Evolutionary conservation across 2,888 invertebrate species (phyloP), one percentile per base, ranked within the genome.

Genomic region (Gastracanthus pulcherrimus): DNA sequence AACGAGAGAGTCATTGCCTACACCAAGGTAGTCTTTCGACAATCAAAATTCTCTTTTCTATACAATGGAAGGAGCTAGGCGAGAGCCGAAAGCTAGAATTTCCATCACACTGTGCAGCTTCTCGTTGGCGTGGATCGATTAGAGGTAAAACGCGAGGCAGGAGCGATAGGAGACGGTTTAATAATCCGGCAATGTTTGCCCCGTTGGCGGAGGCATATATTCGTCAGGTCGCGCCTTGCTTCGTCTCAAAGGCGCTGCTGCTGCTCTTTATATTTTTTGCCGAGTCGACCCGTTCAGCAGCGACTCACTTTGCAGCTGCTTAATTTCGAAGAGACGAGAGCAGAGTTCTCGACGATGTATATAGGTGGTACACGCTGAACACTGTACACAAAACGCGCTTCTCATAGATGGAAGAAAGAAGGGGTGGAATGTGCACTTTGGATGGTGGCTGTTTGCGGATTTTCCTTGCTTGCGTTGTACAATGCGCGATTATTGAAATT

Each of bases 161-260:
- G 74, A 80, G 80, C 70, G n/a, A n/a, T n/a, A n/a, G 82, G 86
- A 86, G 88, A 86, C 85, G 87, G 86, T 87, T 89, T 89, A 90
- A 90, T 89, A 89, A 90, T 89, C 88, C 85, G 86, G 86, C 86
- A 84, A 45, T 90, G 90, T 89, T 89, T 89, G 88, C 88, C 84
- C 84, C 84, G 26, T n/a, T 4, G 75, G 16, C 34, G 31, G 29
- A 19, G 23, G n/a, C 13, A 7, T n/a, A n/a, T n/a, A n/a, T n/a
- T n/a, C n/a, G n/a, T n/a, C n/a, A n/a, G n/a, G n/a, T n/a, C n/a
- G n/a, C n/a, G n/a, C n/a, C n/a, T n/a, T n/a, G n/a, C 36, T 6
- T 60, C 23, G 19, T 66, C 38, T 19, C 38, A 19, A 23, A 23
- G 19, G 38, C 36, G 41, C 31, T 7, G 13, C 36, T 5, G 16